Conservation (phyloP, 92 coral and sea anemone genomes). For the Hydrozoanthus gracilis region DNA sequence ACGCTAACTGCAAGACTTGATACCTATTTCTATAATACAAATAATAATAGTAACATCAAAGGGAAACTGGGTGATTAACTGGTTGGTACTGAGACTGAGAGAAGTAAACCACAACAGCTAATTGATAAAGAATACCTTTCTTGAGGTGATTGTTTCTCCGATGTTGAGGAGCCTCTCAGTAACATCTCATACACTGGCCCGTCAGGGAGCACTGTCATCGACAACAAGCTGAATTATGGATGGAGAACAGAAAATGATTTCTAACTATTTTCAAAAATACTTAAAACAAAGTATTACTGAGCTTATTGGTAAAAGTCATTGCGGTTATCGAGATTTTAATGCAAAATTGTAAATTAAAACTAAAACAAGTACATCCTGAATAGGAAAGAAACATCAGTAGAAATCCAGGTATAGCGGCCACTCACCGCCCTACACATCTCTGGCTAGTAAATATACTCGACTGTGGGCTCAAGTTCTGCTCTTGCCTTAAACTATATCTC, state of each 20-base stretch:
- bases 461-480: no score
- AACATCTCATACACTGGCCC: slow-evolving; percentile 88
- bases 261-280: not conserved
- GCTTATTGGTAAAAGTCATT: not conserved
- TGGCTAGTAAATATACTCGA: no score
- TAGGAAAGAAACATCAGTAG: no score
- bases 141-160: slow-evolving; percentile 55
- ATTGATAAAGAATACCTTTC: slow-evolving; percentile 56
- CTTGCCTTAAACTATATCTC: no score
- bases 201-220: slow-evolving; percentile 71
- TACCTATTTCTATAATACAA: no score
- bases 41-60: not conserved
- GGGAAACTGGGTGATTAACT: no score
- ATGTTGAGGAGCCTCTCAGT: slow-evolving; percentile 81
- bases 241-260: not conserved
- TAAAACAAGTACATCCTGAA: no score
- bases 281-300: not conserved
- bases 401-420: no score
- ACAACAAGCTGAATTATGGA: slow-evolving; percentile 31
- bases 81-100: no score
- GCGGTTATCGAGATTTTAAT: not conserved
- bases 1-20: no score
- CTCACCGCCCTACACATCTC: no score
- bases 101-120: not conserved
- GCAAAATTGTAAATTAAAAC: no score